Evolutionary conservation across 2,797 vertebrate species (phyloP).

Genomic region (Urosaurus nigricauda): DNA sequence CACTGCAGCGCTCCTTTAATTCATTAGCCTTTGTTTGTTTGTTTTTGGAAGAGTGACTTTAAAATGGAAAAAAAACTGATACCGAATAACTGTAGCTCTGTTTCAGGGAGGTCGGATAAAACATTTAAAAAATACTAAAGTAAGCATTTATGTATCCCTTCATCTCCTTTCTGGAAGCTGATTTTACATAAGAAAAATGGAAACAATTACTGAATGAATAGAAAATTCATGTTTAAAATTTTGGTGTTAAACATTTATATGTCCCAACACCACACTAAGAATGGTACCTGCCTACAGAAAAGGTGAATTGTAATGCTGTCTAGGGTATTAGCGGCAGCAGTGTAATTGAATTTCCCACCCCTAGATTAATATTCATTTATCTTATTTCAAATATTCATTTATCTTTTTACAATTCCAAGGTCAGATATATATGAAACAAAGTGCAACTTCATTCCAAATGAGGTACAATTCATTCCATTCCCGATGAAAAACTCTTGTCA

Average conservation of each 20-base stretch:
- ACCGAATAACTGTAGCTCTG: conserved; percentile 18
- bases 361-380: background rate
- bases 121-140: background rate
- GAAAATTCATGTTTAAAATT: background rate
- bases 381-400: background rate
- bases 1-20: background rate
- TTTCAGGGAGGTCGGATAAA: conserved; percentile 2
- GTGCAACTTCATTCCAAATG: background rate
- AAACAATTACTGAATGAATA: background rate
- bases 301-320: conserved; percentile 21
- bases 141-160: accelerated
- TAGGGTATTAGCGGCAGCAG: conserved; percentile 47
- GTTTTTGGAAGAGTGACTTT: conserved; percentile 1
- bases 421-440: background rate
- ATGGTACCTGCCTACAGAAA: accelerated
- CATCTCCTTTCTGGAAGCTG: background rate
- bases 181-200: background rate
- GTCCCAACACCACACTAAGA: background rate
- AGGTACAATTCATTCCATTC: background rate
- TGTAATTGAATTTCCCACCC: conserved; percentile 52
- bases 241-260: conserved; percentile 26
- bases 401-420: background rate
- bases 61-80: conserved; percentile 5
- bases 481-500: no score
- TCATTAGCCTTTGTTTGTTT: background rate